These are phyloP conservation scores for Caenorhabditis zanzibari DNA, from an alignment of 2,888 invertebrate species.

Conservation along the genomic window DNA sequence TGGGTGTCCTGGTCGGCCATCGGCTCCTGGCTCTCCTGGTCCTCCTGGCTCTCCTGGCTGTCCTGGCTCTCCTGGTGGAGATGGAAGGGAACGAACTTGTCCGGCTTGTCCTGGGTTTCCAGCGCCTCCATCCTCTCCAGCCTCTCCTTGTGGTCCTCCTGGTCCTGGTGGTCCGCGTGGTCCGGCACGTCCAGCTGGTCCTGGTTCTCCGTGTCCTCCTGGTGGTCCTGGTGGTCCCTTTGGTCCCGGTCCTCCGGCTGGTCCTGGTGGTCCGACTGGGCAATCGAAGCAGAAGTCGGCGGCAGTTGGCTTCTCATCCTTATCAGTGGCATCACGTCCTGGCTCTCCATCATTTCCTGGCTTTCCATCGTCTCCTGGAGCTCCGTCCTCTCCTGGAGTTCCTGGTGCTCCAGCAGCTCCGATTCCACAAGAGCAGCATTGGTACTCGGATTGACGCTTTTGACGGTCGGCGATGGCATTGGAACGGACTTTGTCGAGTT, in stretches of 20 bases:
- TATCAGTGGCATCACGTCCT: slow-evolving; percentile 65
- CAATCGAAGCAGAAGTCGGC: slow-evolving; percentile 76
- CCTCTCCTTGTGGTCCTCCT: slow-evolving; percentile 74
- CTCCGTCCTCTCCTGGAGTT: slow-evolving; percentile 69
- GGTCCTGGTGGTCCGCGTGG: slow-evolving; percentile 75
- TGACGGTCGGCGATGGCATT: slow-evolving; percentile 48
- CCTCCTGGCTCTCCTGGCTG: slow-evolving; percentile 72
- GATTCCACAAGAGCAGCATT: slow-evolving; percentile 73
- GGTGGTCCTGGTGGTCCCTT: slow-evolving; percentile 77
- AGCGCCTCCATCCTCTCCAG: slow-evolving; percentile 75
- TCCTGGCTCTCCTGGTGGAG: slow-evolving; percentile 74
- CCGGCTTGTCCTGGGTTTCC: slow-evolving; percentile 75
- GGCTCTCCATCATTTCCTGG: slow-evolving; percentile 70
- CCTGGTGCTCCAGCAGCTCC: slow-evolving; percentile 68
- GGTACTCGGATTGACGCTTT: slow-evolving; percentile 64
- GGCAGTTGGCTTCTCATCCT: slow-evolving; percentile 64
- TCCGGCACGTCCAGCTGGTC: slow-evolving; percentile 75
- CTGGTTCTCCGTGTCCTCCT: slow-evolving; percentile 73
- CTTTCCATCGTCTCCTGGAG: slow-evolving; percentile 72
- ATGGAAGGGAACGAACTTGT: slow-evolving; percentile 63
- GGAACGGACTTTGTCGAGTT: slow-evolving; percentile 53
- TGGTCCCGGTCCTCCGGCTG: slow-evolving; percentile 72
- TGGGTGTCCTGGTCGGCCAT: slow-evolving; percentile 72
- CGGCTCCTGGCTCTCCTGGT: slow-evolving; percentile 69
- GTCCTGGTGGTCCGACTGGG: slow-evolving; percentile 75